Evolutionary conservation across 2,113 vertebrate genomes (phyloP).

Genomic region (Zosterops hypoxanthus): DNA sequence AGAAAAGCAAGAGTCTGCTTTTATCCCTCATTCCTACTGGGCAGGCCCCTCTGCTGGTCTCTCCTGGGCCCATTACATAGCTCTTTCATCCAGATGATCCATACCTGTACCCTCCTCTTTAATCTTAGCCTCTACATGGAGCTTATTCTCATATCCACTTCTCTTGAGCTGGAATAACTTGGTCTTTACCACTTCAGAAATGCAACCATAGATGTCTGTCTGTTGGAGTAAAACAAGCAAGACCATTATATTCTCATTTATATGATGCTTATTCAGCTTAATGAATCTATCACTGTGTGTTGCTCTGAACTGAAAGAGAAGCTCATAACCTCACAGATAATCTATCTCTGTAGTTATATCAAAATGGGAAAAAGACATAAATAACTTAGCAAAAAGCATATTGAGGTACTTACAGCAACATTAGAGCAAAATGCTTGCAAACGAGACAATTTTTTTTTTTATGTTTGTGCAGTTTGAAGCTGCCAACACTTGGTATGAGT

Average conservation of each 20-base stretch:
- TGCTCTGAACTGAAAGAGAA: background rate
- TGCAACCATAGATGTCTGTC: slow-evolving; percentile 72
- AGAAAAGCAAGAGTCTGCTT: background rate
- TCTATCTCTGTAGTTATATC: background rate
- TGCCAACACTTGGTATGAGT: background rate
- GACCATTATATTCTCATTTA: background rate
- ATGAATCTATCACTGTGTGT: background rate
- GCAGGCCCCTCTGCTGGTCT: background rate
- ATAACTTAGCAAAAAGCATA: background rate
- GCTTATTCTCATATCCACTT: slow-evolving; percentile 65
- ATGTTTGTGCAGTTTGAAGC: background rate
- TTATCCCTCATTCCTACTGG: background rate
- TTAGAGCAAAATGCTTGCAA: background rate
- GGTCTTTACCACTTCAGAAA: slow-evolving; percentile 69
- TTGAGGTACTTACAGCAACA: background rate
- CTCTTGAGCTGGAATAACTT: slow-evolving; percentile 76
- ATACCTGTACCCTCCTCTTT: slow-evolving; percentile 78
- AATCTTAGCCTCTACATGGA: slow-evolving; percentile 70
- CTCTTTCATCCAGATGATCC: background rate
- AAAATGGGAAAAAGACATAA: background rate
- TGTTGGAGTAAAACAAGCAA: slow-evolving; percentile 37
- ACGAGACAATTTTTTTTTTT: background rate
- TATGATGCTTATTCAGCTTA: background rate
- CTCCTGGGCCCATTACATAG: background rate
- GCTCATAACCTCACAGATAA: background rate